Base-by-base conservation (phyloP, 2,113 vertebrate species). In the Bos javanicus region DNA sequence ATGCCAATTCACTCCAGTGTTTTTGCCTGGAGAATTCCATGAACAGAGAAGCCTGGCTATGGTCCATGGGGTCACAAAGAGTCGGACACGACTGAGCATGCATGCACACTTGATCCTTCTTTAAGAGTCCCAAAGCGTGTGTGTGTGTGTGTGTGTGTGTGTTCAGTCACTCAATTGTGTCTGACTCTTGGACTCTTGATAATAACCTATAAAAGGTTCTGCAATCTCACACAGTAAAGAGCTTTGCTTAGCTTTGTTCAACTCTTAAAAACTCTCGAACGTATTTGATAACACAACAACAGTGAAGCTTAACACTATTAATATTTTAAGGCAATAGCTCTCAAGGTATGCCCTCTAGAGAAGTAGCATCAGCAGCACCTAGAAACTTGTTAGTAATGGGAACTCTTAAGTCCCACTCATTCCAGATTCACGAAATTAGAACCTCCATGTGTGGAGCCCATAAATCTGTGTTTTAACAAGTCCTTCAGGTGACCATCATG, bases 381-480 rank as follows among this genome's bases (percentile, higher is more conserved):
- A 36, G 33, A 87, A 93, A 83, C 36, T 12, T 46, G 19, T 71
- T 82, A 60, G 71, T 81, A 71, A 93, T 59, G 6, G 60, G 39
- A 82, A 82, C 48, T 91, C 26, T 33, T 82, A 16, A 78, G 39
- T 62, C 59, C 14, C 13, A 52, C 6, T 10, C 59, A 46, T 5
- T 7, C 67, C 28, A 85, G 50, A 88, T 30, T 78, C 13, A 64
- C 0, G 19, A 15, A 95, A 86, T 78, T 96, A 59, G 59, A 48
- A 64, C 2, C 14, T 76, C 36, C 59, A 14, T 9, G 14, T 74
- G 62, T 80, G 46, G 23, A 80, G 26, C 25, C 7, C 36, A 56
- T 14, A 92, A 74, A 90, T 94, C 21, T 46, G 54, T 78, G 33
- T 91, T 95, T 95, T 82, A 89, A 94, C 8, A 96, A 87, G 43